Percentiles rank a stretch among this genome's conserved stretches.
Evolutionary conservation across 2,113 vertebrate species (phyloP).

Genomic region (Phaetusa simplex): DNA sequence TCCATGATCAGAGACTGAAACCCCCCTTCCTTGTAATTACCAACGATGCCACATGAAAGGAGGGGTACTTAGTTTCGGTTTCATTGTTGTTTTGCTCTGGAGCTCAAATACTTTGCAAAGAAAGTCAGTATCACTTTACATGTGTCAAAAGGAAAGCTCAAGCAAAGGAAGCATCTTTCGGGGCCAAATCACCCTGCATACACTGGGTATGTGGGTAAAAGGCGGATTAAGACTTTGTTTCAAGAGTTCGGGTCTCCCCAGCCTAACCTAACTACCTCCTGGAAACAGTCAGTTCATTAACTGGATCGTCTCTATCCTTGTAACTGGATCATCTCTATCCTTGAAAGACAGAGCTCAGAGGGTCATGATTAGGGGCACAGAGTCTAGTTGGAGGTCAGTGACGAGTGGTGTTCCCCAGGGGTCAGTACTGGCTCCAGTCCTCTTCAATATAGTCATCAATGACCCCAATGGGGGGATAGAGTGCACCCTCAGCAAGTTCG

Average conservation of each 20-base stretch:
- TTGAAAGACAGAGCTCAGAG: too few species aligned
- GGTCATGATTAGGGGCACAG: too few species aligned
- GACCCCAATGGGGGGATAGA: too few species aligned
- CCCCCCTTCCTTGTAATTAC: not conserved
- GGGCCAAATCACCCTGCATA: not conserved
- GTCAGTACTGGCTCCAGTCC: too few species aligned
- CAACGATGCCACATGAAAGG: rapidly evolving
- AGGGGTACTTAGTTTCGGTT: not conserved
- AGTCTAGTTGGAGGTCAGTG: too few species aligned
- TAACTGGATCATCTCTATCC: too few species aligned
- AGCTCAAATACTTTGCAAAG: not conserved
- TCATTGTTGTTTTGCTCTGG: not conserved
- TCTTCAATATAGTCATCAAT: too few species aligned
- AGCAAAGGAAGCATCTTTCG: not conserved
- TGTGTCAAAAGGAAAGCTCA: not conserved
- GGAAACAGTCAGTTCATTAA: not conserved
- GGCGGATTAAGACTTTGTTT: not conserved
- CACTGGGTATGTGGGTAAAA: not conserved
- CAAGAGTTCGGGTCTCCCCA: not conserved
- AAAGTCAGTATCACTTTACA: not conserved
- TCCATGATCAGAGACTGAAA: not conserved
- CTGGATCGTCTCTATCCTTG: not conserved
- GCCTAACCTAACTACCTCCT: not conserved
- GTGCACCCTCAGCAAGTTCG: too few species aligned
- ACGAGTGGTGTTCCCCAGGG: too few species aligned